These are phyloP conservation scores for Drosophila arizonae DNA, from an alignment of 1,140 invertebrate species.

Conservation along the genomic window DNA sequence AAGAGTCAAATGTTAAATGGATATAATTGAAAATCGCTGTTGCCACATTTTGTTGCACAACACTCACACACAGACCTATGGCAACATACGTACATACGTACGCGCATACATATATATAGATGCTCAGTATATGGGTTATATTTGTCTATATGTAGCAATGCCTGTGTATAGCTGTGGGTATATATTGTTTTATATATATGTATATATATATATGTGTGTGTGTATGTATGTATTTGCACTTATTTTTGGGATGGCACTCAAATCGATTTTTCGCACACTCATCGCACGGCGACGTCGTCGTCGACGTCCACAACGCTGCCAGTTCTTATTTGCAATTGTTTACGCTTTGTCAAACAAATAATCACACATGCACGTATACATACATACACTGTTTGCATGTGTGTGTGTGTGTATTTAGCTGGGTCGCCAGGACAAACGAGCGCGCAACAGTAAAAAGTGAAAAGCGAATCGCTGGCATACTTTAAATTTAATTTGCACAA, in stretches of 20 bases:
- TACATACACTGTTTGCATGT: not conserved
- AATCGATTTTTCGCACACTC: conserved; percentile 72
- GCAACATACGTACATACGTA: conserved; percentile 17
- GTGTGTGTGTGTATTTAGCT: conserved; percentile 20
- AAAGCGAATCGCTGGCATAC: conserved; percentile 73
- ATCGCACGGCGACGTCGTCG: conserved; percentile 24
- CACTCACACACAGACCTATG: conserved; percentile 32
- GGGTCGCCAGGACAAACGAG: conserved; percentile 61
- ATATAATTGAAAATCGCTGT: conserved; percentile 70
- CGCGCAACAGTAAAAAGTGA: conserved; percentile 70
- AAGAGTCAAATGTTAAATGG: conserved; percentile 56
- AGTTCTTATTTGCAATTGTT: conserved; percentile 77
- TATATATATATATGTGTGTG: not conserved
- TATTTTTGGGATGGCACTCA: conserved; percentile 76
- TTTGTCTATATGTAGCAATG: conserved; percentile 6
- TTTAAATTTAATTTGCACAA: conserved; percentile 79
- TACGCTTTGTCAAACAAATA: conserved; percentile 72
- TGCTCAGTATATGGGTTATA: conserved; percentile 23
- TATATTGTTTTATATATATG: conserved; percentile 11
- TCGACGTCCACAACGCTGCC: conserved; percentile 22
- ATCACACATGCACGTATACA: conserved; percentile 15
- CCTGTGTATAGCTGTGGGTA: not conserved
- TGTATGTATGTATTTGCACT: conserved; percentile 60
- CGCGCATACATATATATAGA: not conserved
- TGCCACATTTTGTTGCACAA: conserved; percentile 74